Evolutionary conservation across 1,140 invertebrate genomes (phyloP), one percentile per base, ranked within the genome.

Genomic region (Leptinotarsa lineolata): DNA sequence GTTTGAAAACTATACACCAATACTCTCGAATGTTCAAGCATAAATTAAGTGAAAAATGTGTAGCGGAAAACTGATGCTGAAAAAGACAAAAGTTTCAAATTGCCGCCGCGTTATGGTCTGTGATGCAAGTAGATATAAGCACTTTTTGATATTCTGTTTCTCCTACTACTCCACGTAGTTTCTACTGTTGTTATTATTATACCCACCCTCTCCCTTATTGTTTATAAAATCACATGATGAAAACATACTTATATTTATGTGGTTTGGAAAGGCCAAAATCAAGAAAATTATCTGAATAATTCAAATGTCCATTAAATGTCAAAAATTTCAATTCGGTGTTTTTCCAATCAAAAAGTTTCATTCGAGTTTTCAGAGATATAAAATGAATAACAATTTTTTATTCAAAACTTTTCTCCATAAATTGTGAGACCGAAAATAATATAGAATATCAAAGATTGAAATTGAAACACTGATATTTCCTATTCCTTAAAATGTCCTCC

Each of bases 51-150:
- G 8, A 63, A 63, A 30, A 22, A 11, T 39, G 30, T 63, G 73
- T 73, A 72, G 79, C 79, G 77, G 79, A 69, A 70, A 63, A 58
- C 48, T 72, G 63, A 45, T 76, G 76, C 78, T 74, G 70, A 77
- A 75, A 77, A 44, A 73, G 74, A 79, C 75, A 73, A n/a, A 63
- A 68, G 20, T 39, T 61, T 30, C 13, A 63, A 63, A 63, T 18
- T 63, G 22, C 20, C 68, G 76, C 73, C 76, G 73, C 76, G 73
- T 30, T 76, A 73, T 24, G 83, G 79, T 81, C 83, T 84, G 83
- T 84, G 83, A 84, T 84, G 81, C 78, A 80, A 81, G 77, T 83
- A 82, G 80, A 68, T 78, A 75, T 79, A 81, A 81, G 78, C 77
- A 80, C 74, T 77, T 81, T 74, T 76, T 73, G 60, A 75, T 76